Conservation (phyloP, 1,140 invertebrate species). For the Kradibia gibbosae region DNA sequence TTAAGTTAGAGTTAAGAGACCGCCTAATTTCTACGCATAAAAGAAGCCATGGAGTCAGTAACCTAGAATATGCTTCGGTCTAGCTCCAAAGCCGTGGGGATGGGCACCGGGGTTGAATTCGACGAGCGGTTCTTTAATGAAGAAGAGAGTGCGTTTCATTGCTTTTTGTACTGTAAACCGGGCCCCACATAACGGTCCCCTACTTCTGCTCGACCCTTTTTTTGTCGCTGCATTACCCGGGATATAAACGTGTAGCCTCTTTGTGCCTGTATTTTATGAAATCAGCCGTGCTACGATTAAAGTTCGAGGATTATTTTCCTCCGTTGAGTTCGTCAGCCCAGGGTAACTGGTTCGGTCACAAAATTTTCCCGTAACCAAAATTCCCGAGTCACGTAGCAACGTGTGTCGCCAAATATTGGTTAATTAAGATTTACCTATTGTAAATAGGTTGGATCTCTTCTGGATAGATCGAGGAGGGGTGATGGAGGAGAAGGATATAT, state of each 20-base stretch:
- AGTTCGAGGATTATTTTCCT: too few relatives aligned
- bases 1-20: too few relatives aligned
- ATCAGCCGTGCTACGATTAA: background rate
- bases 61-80: constrained; percentile 54
- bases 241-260: background rate
- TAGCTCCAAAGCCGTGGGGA: background rate
- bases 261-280: background rate
- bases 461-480: too few relatives aligned
- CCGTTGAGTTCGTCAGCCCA: background rate
- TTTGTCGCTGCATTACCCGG: background rate
- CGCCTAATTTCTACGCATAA: too few relatives aligned
- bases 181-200: constrained; percentile 32
- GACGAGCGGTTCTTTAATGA: constrained; percentile 46
- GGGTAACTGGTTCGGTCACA: background rate
- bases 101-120: background rate
- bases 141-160: background rate
- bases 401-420: too few relatives aligned
- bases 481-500: background rate
- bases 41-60: too few relatives aligned
- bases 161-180: constrained; percentile 22
- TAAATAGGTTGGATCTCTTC: too few relatives aligned
- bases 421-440: too few relatives aligned
- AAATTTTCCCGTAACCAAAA: background rate
- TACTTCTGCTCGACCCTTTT: background rate
- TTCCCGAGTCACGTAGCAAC: background rate